Conservation (phyloP, 2,113 vertebrate species). For the Ceyx cyanopectus region DNA sequence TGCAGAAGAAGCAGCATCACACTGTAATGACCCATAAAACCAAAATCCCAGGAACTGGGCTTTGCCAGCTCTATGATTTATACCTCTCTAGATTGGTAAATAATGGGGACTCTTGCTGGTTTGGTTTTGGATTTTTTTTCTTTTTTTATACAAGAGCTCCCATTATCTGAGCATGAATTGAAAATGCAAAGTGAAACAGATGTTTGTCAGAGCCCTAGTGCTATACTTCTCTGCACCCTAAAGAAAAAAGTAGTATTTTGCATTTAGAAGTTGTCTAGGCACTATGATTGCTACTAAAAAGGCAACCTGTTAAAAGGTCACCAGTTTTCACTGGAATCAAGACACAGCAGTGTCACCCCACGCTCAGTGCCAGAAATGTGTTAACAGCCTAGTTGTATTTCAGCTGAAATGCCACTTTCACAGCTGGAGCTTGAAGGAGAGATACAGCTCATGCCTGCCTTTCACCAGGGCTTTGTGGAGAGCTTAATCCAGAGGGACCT, state of each 20-base stretch:
- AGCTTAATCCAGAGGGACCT: too few relatives aligned
- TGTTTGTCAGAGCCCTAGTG: neutral
- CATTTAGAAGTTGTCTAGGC: neutral
- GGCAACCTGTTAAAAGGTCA: neutral
- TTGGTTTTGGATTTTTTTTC: neutral
- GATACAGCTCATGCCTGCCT: neutral
- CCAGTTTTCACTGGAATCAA: neutral
- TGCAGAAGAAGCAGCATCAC: neutral
- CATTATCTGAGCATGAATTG: conserved; percentile 13
- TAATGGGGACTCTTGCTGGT: conserved; percentile 39
- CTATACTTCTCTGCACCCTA: neutral
- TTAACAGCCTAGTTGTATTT: neutral
- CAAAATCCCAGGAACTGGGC: neutral
- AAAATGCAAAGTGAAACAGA: conserved; percentile 27
- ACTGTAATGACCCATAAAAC: conserved; percentile 28
- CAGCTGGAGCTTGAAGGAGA: neutral
- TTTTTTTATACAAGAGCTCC: neutral
- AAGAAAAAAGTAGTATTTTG: neutral
- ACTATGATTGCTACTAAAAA: neutral
- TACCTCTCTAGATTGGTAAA: conserved; percentile 8
- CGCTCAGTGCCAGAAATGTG: neutral
- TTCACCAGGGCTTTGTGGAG: neutral
- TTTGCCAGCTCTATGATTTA: conserved; percentile 13
- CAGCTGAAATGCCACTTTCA: neutral
- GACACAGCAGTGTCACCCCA: neutral